These are phyloP conservation scores for Capitulum mitella DNA, from an alignment of 2,888 invertebrate species.

Conservation along the genomic window DNA sequence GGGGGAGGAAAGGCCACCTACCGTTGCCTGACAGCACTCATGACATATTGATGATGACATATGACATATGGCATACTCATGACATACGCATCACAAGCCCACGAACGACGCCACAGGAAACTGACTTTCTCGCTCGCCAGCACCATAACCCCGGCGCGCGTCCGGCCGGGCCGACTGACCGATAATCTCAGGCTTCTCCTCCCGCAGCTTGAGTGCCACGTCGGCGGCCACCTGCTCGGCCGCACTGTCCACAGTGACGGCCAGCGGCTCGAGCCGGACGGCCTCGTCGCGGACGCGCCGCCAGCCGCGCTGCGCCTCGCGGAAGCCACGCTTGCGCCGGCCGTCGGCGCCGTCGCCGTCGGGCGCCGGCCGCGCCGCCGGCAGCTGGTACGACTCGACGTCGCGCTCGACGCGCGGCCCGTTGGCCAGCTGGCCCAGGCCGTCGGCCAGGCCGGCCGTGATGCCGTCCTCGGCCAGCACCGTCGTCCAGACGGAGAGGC, in stretches of 20 bases:
- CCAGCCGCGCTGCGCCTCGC: background rate
- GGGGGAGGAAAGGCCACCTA: too few species aligned
- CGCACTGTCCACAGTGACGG: background rate
- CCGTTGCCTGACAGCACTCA: too few species aligned
- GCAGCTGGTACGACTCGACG: conserved; percentile 20
- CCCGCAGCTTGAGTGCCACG: background rate
- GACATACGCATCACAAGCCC: too few species aligned
- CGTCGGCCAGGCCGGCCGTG: conserved; percentile 7
- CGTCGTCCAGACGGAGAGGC: background rate
- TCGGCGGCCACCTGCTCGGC: conserved; percentile 12
- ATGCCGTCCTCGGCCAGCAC: conserved; percentile 20
- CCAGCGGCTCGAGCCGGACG: background rate
- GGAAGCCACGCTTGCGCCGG: background rate
- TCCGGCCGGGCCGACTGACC: too few species aligned
- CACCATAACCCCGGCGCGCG: too few species aligned
- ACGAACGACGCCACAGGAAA: too few species aligned
- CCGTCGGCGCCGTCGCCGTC: background rate
- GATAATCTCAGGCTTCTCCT: background rate
- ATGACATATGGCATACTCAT: too few species aligned
- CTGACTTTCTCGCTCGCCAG: too few species aligned
- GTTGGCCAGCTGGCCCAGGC: background rate
- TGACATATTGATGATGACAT: too few species aligned
- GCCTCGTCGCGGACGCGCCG: background rate
- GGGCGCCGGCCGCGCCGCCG: background rate
- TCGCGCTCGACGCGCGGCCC: background rate